Percentiles rank a stretch among this genome's conserved stretches.
These are phyloP conservation scores for Oreochromis aureus DNA, from an alignment of 2,113 vertebrate species.

Conservation along the genomic window DNA sequence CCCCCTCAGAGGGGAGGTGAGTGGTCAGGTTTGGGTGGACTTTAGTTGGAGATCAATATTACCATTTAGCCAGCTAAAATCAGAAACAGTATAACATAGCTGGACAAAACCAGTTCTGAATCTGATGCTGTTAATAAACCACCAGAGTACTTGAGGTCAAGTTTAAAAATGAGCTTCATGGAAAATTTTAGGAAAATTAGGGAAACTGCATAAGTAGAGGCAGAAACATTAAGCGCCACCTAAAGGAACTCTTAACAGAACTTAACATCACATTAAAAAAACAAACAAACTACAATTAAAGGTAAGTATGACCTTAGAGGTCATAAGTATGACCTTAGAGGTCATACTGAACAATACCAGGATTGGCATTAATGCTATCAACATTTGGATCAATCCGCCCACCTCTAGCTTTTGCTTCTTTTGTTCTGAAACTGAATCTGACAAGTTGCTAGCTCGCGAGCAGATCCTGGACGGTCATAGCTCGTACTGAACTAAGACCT, in stretches of 20 bases:
- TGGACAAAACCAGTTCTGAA: not conserved
- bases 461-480: not conserved
- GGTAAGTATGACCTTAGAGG: not conserved
- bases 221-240: not conserved
- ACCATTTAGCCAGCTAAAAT: not conserved
- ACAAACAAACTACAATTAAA: not conserved
- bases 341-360: not conserved
- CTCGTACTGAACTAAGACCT: not conserved
- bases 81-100: not conserved
- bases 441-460: not conserved
- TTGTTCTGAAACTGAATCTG: not conserved
- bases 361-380: no score
- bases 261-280: not conserved
- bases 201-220: not conserved
- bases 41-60: not conserved
- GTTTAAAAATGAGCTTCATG: not conserved
- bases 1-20: not conserved
- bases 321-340: not conserved
- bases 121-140: not conserved
- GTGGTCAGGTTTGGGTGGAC: not conserved
- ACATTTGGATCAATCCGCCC: no score
- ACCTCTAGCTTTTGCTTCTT: no score
- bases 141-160: not conserved
- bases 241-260: not conserved
- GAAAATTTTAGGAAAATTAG: rapidly evolving